These are phyloP conservation scores for Onchidella celtica DNA, from an alignment of 2,888 invertebrate genomes.

Conservation along the genomic window DNA sequence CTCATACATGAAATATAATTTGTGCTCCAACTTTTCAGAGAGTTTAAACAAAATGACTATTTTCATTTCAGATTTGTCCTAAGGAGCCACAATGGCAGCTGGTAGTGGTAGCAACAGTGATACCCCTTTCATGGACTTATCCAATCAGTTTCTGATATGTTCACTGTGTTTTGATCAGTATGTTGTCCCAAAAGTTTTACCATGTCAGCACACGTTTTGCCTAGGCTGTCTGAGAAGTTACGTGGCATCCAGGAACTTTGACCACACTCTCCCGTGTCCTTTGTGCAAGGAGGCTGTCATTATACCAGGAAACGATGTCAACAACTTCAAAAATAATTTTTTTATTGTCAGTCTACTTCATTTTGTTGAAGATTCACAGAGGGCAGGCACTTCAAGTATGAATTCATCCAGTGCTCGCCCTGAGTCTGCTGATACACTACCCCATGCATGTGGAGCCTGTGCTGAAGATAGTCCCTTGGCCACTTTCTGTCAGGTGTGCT, in stretches of 20 bases:
- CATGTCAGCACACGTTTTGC: conserved; percentile 59
- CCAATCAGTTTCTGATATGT: conserved; percentile 53
- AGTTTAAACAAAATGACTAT: neutral
- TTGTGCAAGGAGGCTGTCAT: conserved; percentile 52
- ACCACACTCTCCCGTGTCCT: conserved; percentile 48
- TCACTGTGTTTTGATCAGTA: conserved; percentile 54
- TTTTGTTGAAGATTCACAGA: conserved; percentile 45
- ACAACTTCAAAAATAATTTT: conserved; percentile 53
- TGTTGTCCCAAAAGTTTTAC: conserved; percentile 53
- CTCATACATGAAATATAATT: neutral
- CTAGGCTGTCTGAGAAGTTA: conserved; percentile 52
- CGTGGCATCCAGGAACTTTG: conserved; percentile 32
- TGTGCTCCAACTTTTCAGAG: neutral
- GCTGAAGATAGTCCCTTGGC: conserved; percentile 8
- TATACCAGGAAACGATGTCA: conserved; percentile 49
- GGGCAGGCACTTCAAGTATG: neutral
- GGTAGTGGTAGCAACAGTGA: neutral
- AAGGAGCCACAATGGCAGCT: neutral
- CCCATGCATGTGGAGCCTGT: conserved; percentile 45
- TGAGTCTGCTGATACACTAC: neutral
- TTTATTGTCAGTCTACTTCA: conserved; percentile 50
- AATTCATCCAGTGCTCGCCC: neutral
- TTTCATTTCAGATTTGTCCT: neutral
- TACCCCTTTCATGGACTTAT: conserved; percentile 35
- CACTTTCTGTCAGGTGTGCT: conserved; percentile 50